phyloP scores from a whole-genome alignment of 2,113 vertebrate genomes.

The Illadopsis cleaveri region DNA sequence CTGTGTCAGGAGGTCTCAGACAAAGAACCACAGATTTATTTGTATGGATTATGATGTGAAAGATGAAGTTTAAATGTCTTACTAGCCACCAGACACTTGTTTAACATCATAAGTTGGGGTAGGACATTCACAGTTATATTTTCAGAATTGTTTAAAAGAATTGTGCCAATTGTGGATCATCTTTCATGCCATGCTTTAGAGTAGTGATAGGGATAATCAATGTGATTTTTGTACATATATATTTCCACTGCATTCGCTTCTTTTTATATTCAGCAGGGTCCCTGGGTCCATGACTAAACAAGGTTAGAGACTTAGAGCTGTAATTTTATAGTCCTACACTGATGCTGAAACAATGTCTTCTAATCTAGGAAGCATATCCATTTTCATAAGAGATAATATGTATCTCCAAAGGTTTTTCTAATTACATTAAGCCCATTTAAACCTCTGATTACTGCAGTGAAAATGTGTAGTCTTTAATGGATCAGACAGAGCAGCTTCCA shows the following conservation, averaged over 20 bases:
- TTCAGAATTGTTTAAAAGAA: neutral
- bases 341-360: neutral
- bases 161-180: neutral
- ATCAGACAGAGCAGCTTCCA: constrained; percentile 1
- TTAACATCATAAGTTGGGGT: neutral
- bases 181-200: neutral
- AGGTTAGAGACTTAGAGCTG: neutral
- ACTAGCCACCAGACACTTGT: too few species aligned
- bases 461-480: constrained; percentile 11
- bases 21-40: neutral
- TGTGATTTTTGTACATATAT: neutral
- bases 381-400: constrained; percentile 18
- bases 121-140: neutral
- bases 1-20: neutral
- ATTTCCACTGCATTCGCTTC: neutral
- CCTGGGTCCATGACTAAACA: neutral
- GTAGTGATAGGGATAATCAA: neutral
- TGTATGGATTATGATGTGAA: neutral
- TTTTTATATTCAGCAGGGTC: neutral
- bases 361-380: constrained; percentile 35
- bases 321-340: neutral
- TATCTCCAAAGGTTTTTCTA: constrained; percentile 26
- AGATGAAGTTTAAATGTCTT: neutral
- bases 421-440: constrained; percentile 43
- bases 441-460: neutral